phyloP scores from a whole-genome alignment of 2,797 vertebrate genomes.

The Spatula clypeata region DNA sequence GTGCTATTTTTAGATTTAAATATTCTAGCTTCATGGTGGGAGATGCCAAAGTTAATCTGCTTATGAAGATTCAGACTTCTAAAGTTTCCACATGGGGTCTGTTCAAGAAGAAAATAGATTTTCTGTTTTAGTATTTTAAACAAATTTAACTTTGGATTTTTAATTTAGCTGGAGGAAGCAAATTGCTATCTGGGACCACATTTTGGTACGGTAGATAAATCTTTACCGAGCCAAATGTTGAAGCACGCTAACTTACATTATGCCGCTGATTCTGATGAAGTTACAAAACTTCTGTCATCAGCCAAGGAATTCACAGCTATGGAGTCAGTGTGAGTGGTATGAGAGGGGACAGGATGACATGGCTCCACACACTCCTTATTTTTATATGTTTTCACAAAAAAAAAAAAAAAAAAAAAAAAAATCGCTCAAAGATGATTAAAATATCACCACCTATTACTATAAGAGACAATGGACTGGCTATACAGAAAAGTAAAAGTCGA shows the following conservation, averaged over 20 bases:
- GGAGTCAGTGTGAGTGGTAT: not conserved
- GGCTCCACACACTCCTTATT: not conserved
- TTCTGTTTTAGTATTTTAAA: constrained; percentile 1
- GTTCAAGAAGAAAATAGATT: constrained; percentile 29
- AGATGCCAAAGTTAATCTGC: constrained; percentile 70
- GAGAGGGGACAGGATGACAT: not conserved
- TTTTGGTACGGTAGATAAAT: not conserved
- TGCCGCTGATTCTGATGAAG: not conserved
- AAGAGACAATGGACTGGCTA: not conserved
- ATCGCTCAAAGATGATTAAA: constrained; percentile 3
- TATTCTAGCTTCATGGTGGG: constrained; percentile 64
- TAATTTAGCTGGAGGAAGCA: constrained; percentile 12
- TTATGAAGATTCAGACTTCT: constrained; percentile 62
- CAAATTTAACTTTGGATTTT: constrained; percentile 17
- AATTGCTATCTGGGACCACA: not conserved
- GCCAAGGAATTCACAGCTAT: not conserved
- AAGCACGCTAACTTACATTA: fast-evolving
- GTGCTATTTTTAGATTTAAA: constrained; percentile 74
- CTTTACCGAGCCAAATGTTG: not conserved
- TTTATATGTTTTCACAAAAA: not conserved
- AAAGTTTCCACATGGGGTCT: constrained; percentile 44
- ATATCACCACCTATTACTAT: not conserved
- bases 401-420: not conserved
- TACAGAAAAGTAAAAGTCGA: not conserved
- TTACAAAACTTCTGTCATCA: not conserved